Evolutionary conservation across 2,888 invertebrate genomes (phyloP).

Genomic region (Ichneumon xanthorius): DNA sequence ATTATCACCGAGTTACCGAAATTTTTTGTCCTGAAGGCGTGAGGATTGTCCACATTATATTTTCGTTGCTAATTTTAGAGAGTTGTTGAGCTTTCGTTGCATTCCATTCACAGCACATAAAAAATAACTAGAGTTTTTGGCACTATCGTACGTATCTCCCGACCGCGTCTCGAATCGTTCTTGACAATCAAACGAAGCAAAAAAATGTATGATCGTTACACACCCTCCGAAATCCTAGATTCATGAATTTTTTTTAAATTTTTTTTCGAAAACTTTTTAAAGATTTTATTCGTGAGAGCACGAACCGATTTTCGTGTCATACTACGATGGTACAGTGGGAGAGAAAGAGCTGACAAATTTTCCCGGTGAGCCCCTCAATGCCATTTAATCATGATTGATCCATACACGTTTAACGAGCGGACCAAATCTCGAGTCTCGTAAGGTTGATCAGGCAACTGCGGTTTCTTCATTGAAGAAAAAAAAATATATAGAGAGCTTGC

Average conservation of each 20-base stretch:
- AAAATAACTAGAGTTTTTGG: not conserved
- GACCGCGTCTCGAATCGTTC: not conserved
- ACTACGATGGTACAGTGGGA: slow-evolving; percentile 8
- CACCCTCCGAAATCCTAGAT: not conserved
- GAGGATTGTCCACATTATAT: not conserved
- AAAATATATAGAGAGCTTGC: not conserved
- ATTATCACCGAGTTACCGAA: not conserved
- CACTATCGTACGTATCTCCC: not conserved
- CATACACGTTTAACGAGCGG: not conserved
- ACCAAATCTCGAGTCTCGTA: slow-evolving; percentile 12
- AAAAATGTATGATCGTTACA: not conserved
- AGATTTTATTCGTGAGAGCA: not conserved
- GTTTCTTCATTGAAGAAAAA: not conserved
- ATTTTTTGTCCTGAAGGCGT: not conserved
- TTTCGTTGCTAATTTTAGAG: not conserved
- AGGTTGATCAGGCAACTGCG: not conserved
- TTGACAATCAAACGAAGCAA: not conserved
- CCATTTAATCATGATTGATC: slow-evolving; percentile 2
- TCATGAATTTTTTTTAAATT: not conserved
- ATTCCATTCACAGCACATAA: not conserved
- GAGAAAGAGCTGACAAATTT: slow-evolving; percentile 13
- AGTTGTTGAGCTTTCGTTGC: not conserved
- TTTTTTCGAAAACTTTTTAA: not conserved
- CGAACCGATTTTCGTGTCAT: slow-evolving; percentile 10
- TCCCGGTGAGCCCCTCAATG: not conserved